Conservation (phyloP, 2,113 vertebrate genomes). For the Cebus imitator region DNA sequence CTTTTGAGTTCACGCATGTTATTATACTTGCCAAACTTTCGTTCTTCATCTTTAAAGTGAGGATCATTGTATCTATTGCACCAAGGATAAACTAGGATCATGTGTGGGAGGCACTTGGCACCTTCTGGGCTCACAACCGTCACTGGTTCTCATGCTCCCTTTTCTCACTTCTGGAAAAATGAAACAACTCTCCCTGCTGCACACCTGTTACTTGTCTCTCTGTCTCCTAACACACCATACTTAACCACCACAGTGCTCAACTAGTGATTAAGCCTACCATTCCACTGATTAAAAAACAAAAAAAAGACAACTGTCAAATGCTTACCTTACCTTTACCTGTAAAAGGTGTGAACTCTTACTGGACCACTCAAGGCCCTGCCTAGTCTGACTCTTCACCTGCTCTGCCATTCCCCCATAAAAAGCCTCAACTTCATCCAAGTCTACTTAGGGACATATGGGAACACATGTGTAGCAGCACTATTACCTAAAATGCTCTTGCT, state of each 20-base stretch:
- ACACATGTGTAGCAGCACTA: background rate
- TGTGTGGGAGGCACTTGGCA: accelerated
- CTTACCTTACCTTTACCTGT: background rate
- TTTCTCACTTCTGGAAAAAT: background rate
- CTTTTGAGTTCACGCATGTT: background rate
- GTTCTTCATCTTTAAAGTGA: background rate
- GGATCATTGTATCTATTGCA: accelerated
- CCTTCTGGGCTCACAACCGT: accelerated
- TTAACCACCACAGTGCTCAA: background rate
- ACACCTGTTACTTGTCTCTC: background rate
- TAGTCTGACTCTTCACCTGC: no score
- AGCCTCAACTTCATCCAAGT: background rate
- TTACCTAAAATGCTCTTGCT: background rate
- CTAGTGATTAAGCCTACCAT: background rate
- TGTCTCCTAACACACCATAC: accelerated
- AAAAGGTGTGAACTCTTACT: background rate
- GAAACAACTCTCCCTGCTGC: background rate
- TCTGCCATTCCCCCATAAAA: background rate
- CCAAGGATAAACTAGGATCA: background rate
- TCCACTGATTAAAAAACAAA: background rate
- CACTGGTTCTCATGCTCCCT: accelerated
- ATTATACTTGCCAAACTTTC: background rate
- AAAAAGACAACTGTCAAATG: background rate
- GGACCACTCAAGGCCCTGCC: background rate
- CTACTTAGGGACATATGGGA: no score